phyloP scores from a whole-genome alignment of 1,140 invertebrate species.

The Hestina assimilis region DNA sequence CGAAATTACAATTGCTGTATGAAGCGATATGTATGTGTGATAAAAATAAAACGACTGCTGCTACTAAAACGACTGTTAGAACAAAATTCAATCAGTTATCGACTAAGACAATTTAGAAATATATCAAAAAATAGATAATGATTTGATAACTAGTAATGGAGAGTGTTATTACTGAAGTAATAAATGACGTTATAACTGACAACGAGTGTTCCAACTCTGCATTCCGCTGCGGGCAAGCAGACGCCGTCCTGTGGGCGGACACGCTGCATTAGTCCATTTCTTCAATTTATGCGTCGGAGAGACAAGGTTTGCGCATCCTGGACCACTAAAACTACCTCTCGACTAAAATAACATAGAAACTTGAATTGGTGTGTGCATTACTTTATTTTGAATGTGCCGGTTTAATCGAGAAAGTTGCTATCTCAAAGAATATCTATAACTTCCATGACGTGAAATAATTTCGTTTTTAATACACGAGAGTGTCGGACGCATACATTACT shows the following conservation, averaged over 20 bases:
- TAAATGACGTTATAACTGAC: slow-evolving; percentile 2
- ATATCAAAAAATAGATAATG: background rate
- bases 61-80: too few species aligned
- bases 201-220: slow-evolving; percentile 17
- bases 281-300: slow-evolving; percentile 51
- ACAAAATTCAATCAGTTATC: too few species aligned
- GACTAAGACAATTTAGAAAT: too few species aligned
- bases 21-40: too few species aligned
- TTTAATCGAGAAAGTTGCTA: too few species aligned
- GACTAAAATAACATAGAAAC: background rate
- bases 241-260: slow-evolving; percentile 54
- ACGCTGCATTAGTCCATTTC: slow-evolving; percentile 50
- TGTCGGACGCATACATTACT: too few species aligned
- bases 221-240: slow-evolving; percentile 37
- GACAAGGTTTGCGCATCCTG: slow-evolving; percentile 23
- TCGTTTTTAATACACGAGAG: too few species aligned
- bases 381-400: too few species aligned
- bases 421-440: too few species aligned
- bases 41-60: too few species aligned
- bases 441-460: too few species aligned
- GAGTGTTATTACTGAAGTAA: background rate
- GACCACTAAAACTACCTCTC: background rate
- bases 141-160: background rate
- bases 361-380: background rate
- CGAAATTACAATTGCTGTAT: too few species aligned